Conservation (phyloP, 1,140 invertebrate species). For the Potamilus streckersoni region DNA sequence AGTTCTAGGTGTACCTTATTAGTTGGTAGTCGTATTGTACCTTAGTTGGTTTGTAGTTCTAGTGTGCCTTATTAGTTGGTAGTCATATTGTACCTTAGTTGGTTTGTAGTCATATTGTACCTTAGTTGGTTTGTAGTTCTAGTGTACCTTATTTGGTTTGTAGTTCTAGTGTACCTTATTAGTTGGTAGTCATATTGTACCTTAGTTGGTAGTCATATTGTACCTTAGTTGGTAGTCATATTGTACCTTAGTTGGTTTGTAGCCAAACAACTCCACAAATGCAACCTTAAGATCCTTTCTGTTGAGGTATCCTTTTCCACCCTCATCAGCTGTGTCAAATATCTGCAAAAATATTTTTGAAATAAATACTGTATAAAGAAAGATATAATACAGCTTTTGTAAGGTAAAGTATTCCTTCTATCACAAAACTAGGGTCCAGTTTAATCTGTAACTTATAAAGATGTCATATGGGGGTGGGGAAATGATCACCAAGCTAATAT, state of each 20-base stretch:
- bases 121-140: conserved; percentile 59
- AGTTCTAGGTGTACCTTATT: conserved; percentile 5
- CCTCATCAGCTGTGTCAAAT: conserved; percentile 52
- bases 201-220: too few species aligned
- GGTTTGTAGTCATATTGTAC: conserved; percentile 64
- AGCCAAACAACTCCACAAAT: conserved; percentile 58
- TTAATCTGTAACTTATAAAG: too few species aligned
- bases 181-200: conserved; percentile 47
- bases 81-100: conserved; percentile 51
- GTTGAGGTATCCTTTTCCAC: conserved; percentile 53
- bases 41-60: conserved; percentile 64
- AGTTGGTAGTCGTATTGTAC: conserved; percentile 30
- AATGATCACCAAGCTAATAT: too few species aligned
- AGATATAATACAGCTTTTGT: too few species aligned
- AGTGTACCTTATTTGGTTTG: neutral
- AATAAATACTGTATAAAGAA: neutral
- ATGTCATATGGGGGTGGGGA: too few species aligned
- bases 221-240: neutral
- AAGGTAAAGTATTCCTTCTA: too few species aligned
- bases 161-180: conserved; percentile 60
- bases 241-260: conserved; percentile 62
- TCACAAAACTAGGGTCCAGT: too few species aligned
- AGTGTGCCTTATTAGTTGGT: too few species aligned
- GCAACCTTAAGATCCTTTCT: conserved; percentile 64
- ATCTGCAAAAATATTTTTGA: conserved; percentile 39